Conservation (phyloP, 2,888 invertebrate species). For the Cyrtodaria siliqua region DNA sequence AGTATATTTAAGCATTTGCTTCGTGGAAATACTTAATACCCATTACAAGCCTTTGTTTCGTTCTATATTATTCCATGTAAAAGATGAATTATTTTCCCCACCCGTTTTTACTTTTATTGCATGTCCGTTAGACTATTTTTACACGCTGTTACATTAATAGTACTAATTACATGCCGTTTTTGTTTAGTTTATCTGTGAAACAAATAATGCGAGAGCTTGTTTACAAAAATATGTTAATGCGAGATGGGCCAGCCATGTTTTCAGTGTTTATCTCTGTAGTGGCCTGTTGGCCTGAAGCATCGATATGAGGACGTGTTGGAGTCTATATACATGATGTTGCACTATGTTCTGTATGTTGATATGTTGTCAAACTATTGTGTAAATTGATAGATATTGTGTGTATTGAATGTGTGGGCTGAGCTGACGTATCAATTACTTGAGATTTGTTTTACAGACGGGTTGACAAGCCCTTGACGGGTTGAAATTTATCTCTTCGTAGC, state of each 20-base stretch:
- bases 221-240: conserved; percentile 55
- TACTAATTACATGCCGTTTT: no score
- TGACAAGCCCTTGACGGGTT: conserved; percentile 19
- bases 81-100: no score
- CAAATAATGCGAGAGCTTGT: conserved; percentile 38
- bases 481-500: conserved; percentile 12
- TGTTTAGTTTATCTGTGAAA: background rate
- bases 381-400: conserved; percentile 20
- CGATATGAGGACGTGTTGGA: conserved; percentile 1
- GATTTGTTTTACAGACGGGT: conserved; percentile 21
- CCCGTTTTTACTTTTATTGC: no score
- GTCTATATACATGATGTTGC: background rate
- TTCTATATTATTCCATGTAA: no score
- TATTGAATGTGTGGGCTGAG: conserved; percentile 2
- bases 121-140: no score
- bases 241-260: conserved; percentile 45
- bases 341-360: conserved; percentile 17
- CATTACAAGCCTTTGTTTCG: no score
- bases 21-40: no score
- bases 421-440: conserved; percentile 11
- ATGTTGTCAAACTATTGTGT: conserved; percentile 33
- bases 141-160: no score
- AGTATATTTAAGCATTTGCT: no score
- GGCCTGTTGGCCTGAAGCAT: conserved; percentile 41
- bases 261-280: conserved; percentile 34